Base-by-base conservation (phyloP, 2,888 invertebrate genomes). In the Epinotia demarniana region DNA sequence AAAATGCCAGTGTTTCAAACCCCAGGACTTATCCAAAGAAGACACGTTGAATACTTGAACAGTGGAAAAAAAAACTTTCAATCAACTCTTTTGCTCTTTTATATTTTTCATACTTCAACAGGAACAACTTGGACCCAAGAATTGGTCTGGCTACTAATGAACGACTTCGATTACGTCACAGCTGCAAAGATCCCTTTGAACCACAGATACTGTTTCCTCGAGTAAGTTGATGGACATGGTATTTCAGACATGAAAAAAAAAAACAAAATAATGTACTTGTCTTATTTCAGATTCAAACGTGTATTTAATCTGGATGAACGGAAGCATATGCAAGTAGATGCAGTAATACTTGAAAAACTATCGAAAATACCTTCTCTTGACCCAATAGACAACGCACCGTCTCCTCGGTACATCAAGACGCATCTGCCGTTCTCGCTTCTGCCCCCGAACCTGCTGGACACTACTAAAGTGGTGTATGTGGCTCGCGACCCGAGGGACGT, bases 401-500 rank as follows among this genome's bases (percentile, higher is more conserved):
- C 73, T 11, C 76, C 70, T 19, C 69, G 76, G 16, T 76, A 61
- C 16, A 63, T 76, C 8, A 73, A 73, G 46, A 73, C 73, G 0
- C 76, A 76, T 33, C 6, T 64, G 16, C 66, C 73, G 5, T 57
- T 77, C 43, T 77, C 76, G 1, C 61, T 77, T 18, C 61, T 77
- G 23, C 73, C 76, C 1, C 0, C 60, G 1, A 57, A 57, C 4
- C 46, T 77, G 4, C 18, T 73, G 53, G 70, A 74, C 8, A 60
- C 58, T 12, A 23, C 60, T 60, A 57, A 69, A 55, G 64, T 73
- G 18, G 62, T 73, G 68, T 97, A 97, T 83, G 95, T 97, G 0
- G 96, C 96, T 0, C 93, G 97, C 75, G 96, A 97, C 90, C 96
- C 97, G 0, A 97, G 96, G 88, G 97, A 97, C 86, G 96, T 96